Base-by-base conservation (phyloP, 92 coral and sea anemone genomes). In the Palythoa grandiflora region DNA sequence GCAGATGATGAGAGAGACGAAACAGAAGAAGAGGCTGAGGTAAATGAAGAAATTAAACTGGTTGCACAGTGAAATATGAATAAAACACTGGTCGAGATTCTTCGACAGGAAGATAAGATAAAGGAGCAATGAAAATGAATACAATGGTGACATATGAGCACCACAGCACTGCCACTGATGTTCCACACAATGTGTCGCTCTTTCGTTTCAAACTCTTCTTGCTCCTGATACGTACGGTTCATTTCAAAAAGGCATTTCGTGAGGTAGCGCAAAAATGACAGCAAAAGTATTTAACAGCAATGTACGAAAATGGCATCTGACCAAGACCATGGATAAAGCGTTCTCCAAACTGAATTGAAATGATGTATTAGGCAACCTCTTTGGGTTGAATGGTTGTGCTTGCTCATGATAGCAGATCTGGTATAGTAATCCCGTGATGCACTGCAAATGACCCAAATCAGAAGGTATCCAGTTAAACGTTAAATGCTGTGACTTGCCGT, bases 1-100 rank as follows among this genome's bases (percentile, higher is more conserved):
- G 99, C 99, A 0, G 99, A 97, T 47, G 99, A 97, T 75, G 99
- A 97, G 76, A 92, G 92, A 48, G 99, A 97, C 68, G 98, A 88
- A 51, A 88, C 88, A 5, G 93, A 90, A 37, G 83, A 59, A 38
- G 66, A 73, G 19, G 81, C 37, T n/a, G 85, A 85, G 35, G 3
- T 21, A 38, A 88, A 76, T 20, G 87, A 86, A 10, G 93, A 86
- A 71, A 73, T 50, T 0, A 71, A 55, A 88, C 40, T 66, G 55
- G 86, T 66, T 68, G 86, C 73, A 44, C 86, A 81, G 39, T 81
- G 60, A 81, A 65, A 81, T 47, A 6, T 68, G 73, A 39, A 63
- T 47, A 39, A 71, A 66, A 81, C 63, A 13, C 59, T 36, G 11
- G 47, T 14, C 19, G 54, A 19, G 40, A 17, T 1, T 50, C 37